Conservation (phyloP, 2,797 vertebrate genomes). For the Sphenodon punctatus region DNA sequence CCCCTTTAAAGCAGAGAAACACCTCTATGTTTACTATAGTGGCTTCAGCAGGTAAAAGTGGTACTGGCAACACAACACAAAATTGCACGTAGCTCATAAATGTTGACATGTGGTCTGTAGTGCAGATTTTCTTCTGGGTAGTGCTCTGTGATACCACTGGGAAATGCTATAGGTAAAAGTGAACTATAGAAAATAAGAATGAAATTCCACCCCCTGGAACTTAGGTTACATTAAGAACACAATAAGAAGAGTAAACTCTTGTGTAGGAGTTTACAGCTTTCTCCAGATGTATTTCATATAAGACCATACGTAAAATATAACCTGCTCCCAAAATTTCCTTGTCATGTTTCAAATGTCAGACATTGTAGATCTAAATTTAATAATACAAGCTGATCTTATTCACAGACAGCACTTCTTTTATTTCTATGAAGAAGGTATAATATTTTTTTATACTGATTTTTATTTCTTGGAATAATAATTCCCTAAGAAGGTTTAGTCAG, state of each 20-base stretch:
- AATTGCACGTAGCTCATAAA: background rate
- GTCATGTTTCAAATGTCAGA: background rate
- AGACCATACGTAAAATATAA: background rate
- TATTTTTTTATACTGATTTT: background rate
- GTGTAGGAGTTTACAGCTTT: background rate
- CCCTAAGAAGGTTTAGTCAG: background rate
- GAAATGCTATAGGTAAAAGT: background rate
- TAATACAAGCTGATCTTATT: background rate
- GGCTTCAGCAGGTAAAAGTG: background rate
- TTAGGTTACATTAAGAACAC: background rate
- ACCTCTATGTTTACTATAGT: rapidly evolving
- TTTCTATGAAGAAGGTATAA: background rate
- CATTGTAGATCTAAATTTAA: background rate
- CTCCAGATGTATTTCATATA: background rate
- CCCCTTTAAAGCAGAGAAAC: constrained; percentile 30
- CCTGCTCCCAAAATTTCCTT: background rate
- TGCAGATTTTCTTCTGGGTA: constrained; percentile 3
- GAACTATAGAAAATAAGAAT: background rate
- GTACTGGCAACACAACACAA: background rate
- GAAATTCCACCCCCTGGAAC: background rate
- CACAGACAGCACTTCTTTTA: background rate
- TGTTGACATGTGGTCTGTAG: constrained; percentile 6
- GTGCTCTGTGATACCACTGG: background rate
- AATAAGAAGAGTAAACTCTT: background rate
- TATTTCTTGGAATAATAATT: too few relatives aligned